These are phyloP conservation scores for Pseudorasbora parva DNA, from an alignment of 2,113 vertebrate genomes.

Conservation along the genomic window DNA sequence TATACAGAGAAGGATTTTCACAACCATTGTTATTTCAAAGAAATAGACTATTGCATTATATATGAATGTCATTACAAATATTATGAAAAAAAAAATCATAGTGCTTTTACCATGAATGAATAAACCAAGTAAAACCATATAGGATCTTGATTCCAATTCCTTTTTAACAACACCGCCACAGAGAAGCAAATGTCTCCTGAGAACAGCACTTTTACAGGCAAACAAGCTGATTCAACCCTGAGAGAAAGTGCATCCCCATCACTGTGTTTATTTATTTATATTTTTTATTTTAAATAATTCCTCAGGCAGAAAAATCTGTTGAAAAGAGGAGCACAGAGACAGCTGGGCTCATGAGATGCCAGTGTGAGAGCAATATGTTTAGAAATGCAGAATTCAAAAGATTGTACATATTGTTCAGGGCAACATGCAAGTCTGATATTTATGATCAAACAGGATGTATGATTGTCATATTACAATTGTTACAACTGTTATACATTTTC, in stretches of 20 bases:
- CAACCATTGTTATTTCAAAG: background rate
- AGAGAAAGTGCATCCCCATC: slow-evolving; percentile 28
- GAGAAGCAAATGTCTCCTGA: background rate
- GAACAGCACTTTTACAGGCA: background rate
- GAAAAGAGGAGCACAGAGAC: slow-evolving; percentile 17
- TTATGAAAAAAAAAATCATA: background rate
- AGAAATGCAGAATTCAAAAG: background rate
- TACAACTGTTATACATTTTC: too few relatives aligned
- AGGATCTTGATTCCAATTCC: background rate
- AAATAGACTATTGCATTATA: background rate
- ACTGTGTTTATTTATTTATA: slow-evolving; percentile 39
- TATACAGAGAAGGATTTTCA: background rate
- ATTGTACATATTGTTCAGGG: background rate
- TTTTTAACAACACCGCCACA: background rate
- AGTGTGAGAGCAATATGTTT: slow-evolving; percentile 5
- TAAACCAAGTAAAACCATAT: slow-evolving; percentile 18
- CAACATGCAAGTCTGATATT: background rate
- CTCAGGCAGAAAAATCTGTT: background rate
- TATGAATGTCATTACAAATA: slow-evolving; percentile 29
- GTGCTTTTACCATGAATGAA: slow-evolving; percentile 15
- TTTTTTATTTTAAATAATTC: slow-evolving; percentile 33
- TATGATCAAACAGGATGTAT: too few relatives aligned
- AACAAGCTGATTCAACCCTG: slow-evolving; percentile 8
- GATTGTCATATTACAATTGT: too few relatives aligned
- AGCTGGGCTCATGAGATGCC: slow-evolving; percentile 9